A percentile compares a stretch with the other conserved stretches of the same genome.
These are phyloP conservation scores for Ypsolopha scabrella DNA, from an alignment of 2,888 invertebrate species.

Conservation along the genomic window DNA sequence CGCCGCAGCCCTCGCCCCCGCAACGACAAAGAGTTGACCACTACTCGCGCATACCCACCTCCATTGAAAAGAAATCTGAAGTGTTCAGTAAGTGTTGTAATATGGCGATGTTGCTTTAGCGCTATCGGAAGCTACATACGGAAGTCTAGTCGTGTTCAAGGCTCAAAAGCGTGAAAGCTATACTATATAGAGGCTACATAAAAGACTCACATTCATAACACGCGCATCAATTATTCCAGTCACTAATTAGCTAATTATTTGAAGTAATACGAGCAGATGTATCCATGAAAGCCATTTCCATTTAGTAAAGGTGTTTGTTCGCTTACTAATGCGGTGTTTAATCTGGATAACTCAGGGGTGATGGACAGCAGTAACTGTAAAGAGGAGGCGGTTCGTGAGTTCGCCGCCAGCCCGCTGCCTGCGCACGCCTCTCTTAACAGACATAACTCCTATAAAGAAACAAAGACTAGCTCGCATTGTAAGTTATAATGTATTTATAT, in stretches of 20 bases:
- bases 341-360: constrained; percentile 36
- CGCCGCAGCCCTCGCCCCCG: constrained; percentile 43
- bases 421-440: constrained; percentile 38
- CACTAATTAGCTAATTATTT: too few relatives aligned
- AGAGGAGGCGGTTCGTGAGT: constrained; percentile 35
- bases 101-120: too few relatives aligned
- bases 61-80: constrained; percentile 40
- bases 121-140: too few relatives aligned
- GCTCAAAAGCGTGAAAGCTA: too few relatives aligned
- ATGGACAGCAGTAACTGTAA: constrained; percentile 40
- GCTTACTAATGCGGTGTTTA: constrained; percentile 7
- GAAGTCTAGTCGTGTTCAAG: too few relatives aligned
- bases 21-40: constrained; percentile 41
- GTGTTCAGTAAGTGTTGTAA: constrained; percentile 23
- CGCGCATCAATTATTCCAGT: too few relatives aligned
- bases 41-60: constrained; percentile 47
- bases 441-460: constrained; percentile 62
- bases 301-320: too few relatives aligned
- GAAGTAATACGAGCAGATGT: too few relatives aligned
- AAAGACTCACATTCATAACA: too few relatives aligned
- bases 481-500: constrained; percentile 19
- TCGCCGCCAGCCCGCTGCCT: constrained; percentile 27
- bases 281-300: too few relatives aligned
- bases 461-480: constrained; percentile 49
- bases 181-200: too few relatives aligned